Evolutionary conservation across 2,113 vertebrate species (phyloP).

Genomic region (Phylloscopus trochiloides): DNA sequence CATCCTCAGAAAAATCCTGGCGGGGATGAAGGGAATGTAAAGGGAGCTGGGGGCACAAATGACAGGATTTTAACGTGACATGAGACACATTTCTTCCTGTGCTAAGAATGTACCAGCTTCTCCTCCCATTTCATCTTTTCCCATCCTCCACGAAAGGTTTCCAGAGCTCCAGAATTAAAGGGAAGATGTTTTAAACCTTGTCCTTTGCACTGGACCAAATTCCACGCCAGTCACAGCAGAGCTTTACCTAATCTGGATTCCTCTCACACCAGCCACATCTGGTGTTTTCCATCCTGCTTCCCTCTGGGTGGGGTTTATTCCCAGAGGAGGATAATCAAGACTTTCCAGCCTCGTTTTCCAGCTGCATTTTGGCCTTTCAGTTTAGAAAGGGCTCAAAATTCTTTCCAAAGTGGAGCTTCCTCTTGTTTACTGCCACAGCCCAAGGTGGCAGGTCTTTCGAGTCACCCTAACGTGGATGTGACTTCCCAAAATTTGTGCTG

Average conservation of each 20-base stretch:
- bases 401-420: not conserved
- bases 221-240: not conserved
- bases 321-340: constrained; percentile 11
- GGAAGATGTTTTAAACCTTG: not conserved
- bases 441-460: not conserved
- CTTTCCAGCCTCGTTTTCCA: constrained; percentile 34
- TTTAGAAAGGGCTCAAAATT: not conserved
- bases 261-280: constrained; percentile 34
- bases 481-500: not conserved
- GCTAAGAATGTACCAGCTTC: not conserved
- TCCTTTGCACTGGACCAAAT: not conserved
- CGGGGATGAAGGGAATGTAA: not conserved
- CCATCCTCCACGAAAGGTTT: not conserved
- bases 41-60: not conserved
- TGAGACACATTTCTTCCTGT: not conserved
- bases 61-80: not conserved
- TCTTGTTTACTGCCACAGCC: not conserved
- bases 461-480: not conserved
- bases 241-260: constrained; percentile 23
- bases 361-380: not conserved
- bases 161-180: not conserved
- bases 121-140: not conserved
- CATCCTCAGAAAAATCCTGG: not conserved
- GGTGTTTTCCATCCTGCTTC: constrained; percentile 49
- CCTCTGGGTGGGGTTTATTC: constrained; percentile 47